These are phyloP conservation scores for Patella vulgata DNA, from an alignment of 1,140 invertebrate species.

Conservation along the genomic window DNA sequence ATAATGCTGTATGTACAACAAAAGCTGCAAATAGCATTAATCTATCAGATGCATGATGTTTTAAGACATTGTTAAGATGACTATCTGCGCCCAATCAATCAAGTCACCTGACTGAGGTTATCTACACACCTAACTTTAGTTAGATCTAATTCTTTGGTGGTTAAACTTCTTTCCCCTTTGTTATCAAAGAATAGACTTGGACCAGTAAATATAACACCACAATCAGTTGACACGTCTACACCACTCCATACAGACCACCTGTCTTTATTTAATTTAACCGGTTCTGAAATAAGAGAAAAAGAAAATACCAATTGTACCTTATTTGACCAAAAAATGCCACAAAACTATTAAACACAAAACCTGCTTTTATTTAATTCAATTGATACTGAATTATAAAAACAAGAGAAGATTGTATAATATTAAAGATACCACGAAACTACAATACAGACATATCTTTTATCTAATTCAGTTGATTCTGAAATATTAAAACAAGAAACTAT, in stretches of 20 bases:
- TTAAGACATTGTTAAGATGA: not conserved
- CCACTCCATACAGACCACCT: constrained; percentile 57
- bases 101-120: too few relatives aligned
- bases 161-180: constrained; percentile 62
- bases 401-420: not conserved
- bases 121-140: constrained; percentile 60
- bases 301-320: too few relatives aligned
- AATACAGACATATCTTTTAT: too few relatives aligned
- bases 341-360: not conserved
- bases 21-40: too few relatives aligned
- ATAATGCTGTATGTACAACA: too few relatives aligned
- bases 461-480: too few relatives aligned
- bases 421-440: too few relatives aligned
- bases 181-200: constrained; percentile 59
- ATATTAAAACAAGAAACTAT: too few relatives aligned
- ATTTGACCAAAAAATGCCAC: too few relatives aligned
- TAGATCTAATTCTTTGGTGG: constrained; percentile 64
- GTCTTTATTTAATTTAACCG: constrained; percentile 34
- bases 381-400: not conserved
- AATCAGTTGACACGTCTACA: constrained; percentile 48
- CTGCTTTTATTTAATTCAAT: not conserved
- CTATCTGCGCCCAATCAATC: not conserved
- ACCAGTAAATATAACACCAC: constrained; percentile 59
- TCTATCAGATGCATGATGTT: too few relatives aligned
- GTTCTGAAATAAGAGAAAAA: too few relatives aligned